Percentiles rank a stretch among this genome's conserved stretches.
These are phyloP conservation scores for Eurytoma californica DNA, from an alignment of 2,888 invertebrate genomes.

Conservation along the genomic window DNA sequence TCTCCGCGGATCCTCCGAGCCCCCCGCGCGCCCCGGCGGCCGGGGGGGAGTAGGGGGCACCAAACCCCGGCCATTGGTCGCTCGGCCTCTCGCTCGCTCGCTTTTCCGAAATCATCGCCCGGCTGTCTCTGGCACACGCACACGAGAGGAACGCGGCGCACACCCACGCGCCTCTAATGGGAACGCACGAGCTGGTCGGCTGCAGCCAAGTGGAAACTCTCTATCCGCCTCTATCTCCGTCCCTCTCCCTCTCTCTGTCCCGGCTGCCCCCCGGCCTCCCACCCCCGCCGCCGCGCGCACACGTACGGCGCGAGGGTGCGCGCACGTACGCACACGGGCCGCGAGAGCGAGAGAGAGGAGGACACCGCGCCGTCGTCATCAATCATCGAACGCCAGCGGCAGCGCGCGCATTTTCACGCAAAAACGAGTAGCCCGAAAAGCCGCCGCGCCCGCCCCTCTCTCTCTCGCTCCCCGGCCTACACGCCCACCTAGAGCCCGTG, in stretches of 20 bases:
- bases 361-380: conserved; percentile 69
- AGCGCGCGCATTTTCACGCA: conserved; percentile 68
- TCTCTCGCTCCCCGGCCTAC: not conserved
- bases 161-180: conserved; percentile 45
- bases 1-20: conserved; percentile 53
- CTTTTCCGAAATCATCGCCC: conserved; percentile 69
- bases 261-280: conserved; percentile 23
- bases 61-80: conserved; percentile 63
- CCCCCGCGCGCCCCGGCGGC: not conserved
- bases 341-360: conserved; percentile 33
- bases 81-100: conserved; percentile 54
- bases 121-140: conserved; percentile 31
- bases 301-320: not conserved
- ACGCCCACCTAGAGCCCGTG: not conserved
- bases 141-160: conserved; percentile 52
- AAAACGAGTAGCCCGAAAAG: conserved; percentile 62
- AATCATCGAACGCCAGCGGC: conserved; percentile 73
- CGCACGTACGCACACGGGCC: not conserved
- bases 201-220: conserved; percentile 52
- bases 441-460: conserved; percentile 30
- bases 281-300: conserved; percentile 15
- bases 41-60: not conserved
- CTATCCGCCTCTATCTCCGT: conserved; percentile 35
- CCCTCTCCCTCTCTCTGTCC: conserved; percentile 28
- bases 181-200: conserved; percentile 48